Evolutionary conservation across 2,888 invertebrate species (phyloP), one percentile per base, ranked within the genome.

Genomic region (Anagyrus pseudococci): DNA sequence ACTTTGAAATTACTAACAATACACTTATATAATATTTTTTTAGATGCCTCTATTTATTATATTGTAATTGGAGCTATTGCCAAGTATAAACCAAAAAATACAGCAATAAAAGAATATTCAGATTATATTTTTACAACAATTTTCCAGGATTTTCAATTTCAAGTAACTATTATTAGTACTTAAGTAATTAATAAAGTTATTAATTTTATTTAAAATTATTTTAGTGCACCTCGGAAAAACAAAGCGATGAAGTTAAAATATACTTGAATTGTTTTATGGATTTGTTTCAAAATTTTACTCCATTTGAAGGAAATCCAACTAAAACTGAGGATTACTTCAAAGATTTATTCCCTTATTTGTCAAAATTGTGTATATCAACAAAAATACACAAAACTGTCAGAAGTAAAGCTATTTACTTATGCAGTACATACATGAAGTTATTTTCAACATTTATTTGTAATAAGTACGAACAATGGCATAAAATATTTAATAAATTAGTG

Each of bases 391-490:
- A 56, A 44, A 43, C 15, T 22, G 7, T 66, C 8, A 67, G 43
- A 47, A 56, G 22, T 2, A 58, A 49, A 49, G 23, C 29, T 15
- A 58, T 64, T n/a, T 20, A 62, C 37, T 6, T 62, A 40, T 13
- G 61, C 3, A 56, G 20, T 47, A 46, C 10, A 22, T 23, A 62
- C 17, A 62, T 52, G 25, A 20, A 62, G 23, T 19, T 58, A 33
- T 67, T 64, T 64, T 52, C 59, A 44, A 50, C 67, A 10, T 68
- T 70, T 20, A 61, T 78, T 53, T 73, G 70, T 57, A n/a, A 57
- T 0, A 77, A 79, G 69, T 69, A 73, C 54, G 25, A 71, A 22
- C 64, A 67, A 46, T 79, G 79, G 79, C 69, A 75, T 41, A 1
- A 48, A 0, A 13, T 68, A 19, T 60, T 79, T 20, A 49, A 25